A percentile compares a stretch with the other conserved stretches of the same genome.
phyloP scores from a whole-genome alignment of 2,888 invertebrate genomes.

The Pomacea canaliculata region DNA sequence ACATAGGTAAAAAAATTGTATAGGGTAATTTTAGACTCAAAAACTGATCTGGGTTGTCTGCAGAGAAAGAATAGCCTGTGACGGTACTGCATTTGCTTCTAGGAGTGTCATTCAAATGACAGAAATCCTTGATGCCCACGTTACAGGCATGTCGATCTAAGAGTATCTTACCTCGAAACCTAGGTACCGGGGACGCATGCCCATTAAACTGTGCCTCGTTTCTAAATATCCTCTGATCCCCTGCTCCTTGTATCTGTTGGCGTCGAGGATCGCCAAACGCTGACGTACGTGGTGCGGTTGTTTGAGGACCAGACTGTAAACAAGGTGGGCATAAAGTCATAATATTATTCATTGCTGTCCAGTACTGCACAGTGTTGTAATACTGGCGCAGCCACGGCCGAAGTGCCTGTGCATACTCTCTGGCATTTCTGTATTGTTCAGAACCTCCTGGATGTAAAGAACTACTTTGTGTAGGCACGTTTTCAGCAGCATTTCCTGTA shows the following conservation, averaged over 20 bases:
- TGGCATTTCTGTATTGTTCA: constrained; percentile 37
- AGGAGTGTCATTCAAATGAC: too few relatives aligned
- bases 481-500: neutral
- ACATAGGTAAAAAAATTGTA: too few relatives aligned
- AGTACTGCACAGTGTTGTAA: constrained; percentile 18
- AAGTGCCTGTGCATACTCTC: constrained; percentile 48
- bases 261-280: neutral
- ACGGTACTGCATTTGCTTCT: too few relatives aligned
- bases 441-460: neutral
- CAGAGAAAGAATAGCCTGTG: too few relatives aligned
- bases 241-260: neutral
- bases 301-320: constrained; percentile 15
- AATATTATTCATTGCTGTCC: constrained; percentile 39
- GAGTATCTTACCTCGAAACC: constrained; percentile 11
- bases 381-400: constrained; percentile 48
- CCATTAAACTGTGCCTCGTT: constrained; percentile 9
- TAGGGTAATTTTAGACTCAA: too few relatives aligned
- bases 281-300: neutral
- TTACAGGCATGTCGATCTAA: too few relatives aligned
- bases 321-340: constrained; percentile 34
- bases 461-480: too few relatives aligned
- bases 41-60: too few relatives aligned
- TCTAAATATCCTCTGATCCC: neutral
- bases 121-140: too few relatives aligned
- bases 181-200: constrained; percentile 5